phyloP scores from a whole-genome alignment of 1,140 invertebrate genomes.

The Drosophila simulans region DNA sequence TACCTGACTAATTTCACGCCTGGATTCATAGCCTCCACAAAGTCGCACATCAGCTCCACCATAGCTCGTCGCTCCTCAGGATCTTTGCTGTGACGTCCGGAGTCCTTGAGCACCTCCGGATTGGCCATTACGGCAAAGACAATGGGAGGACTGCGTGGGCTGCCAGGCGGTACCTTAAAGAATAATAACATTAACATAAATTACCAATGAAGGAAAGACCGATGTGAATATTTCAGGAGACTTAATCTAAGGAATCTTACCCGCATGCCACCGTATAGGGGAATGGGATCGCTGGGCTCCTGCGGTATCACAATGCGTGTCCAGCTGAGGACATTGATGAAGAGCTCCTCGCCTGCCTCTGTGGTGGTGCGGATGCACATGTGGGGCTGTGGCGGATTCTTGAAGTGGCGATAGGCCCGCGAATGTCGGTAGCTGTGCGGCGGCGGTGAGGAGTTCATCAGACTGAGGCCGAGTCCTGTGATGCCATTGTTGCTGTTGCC shows the following conservation, averaged over 20 bases:
- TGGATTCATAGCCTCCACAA: slow-evolving; percentile 89
- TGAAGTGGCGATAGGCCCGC: slow-evolving; percentile 87
- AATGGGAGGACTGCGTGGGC: slow-evolving; percentile 86
- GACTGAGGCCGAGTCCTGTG: slow-evolving; percentile 54
- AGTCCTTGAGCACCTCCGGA: slow-evolving; percentile 88
- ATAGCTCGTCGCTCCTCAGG: slow-evolving; percentile 87
- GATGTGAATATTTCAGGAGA: background rate
- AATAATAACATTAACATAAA: too few species aligned
- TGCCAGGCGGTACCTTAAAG: slow-evolving; percentile 85
- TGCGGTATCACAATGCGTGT: slow-evolving; percentile 88
- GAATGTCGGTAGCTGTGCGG: slow-evolving; percentile 85
- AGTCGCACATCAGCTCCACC: slow-evolving; percentile 89
- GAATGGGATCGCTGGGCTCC: slow-evolving; percentile 87
- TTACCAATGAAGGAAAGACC: too few species aligned
- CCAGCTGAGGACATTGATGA: slow-evolving; percentile 90
- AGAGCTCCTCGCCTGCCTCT: slow-evolving; percentile 86
- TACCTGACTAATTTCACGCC: slow-evolving; percentile 86
- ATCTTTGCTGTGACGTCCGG: slow-evolving; percentile 88
- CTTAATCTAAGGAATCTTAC: slow-evolving; percentile 74
- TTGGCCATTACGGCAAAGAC: slow-evolving; percentile 90
- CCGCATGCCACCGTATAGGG: slow-evolving; percentile 89
- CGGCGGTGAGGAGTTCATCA: slow-evolving; percentile 81
- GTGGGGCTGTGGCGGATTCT: slow-evolving; percentile 90
- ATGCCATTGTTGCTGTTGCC: slow-evolving; percentile 53
- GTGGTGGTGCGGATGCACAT: slow-evolving; percentile 90